Evolutionary conservation across 2,888 invertebrate species (phyloP).

Genomic region (Chaetogeoica ovagalla): DNA sequence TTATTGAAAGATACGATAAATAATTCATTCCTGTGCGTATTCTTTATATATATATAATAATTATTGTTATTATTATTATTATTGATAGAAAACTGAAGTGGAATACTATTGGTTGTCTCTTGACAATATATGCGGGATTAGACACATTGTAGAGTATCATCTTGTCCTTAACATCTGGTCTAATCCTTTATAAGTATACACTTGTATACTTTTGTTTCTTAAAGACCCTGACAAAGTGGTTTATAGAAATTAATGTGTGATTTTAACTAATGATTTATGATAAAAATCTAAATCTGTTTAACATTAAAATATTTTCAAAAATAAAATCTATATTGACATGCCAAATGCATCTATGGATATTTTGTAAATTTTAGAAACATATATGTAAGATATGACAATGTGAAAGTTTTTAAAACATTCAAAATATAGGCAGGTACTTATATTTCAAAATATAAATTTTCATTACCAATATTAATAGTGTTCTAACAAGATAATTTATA

Average conservation of each 20-base stretch:
- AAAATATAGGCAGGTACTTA: too few relatives aligned
- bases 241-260: background rate
- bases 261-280: background rate
- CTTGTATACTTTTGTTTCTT: conserved; percentile 2
- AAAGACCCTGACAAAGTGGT: background rate
- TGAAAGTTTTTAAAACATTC: background rate
- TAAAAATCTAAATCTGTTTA: too few relatives aligned
- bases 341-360: background rate
- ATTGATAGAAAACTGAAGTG: conserved; percentile 9
- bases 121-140: conserved; percentile 26
- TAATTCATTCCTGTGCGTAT: background rate
- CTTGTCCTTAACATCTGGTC: conserved; percentile 11
- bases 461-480: too few relatives aligned
- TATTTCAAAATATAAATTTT: background rate
- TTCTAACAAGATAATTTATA: too few relatives aligned
- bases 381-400: background rate
- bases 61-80: background rate
- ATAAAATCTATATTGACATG: too few relatives aligned
- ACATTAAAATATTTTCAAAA: too few relatives aligned
- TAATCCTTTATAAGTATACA: conserved; percentile 41
- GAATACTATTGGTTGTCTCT: conserved; percentile 10
- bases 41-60: background rate
- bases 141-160: conserved; percentile 10
- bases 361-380: conserved; percentile 1
- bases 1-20: too few relatives aligned